Evolutionary conservation across 2,888 invertebrate species (phyloP), one percentile per base, ranked within the genome.

Genomic region (Blastobasis lacticolella): DNA sequence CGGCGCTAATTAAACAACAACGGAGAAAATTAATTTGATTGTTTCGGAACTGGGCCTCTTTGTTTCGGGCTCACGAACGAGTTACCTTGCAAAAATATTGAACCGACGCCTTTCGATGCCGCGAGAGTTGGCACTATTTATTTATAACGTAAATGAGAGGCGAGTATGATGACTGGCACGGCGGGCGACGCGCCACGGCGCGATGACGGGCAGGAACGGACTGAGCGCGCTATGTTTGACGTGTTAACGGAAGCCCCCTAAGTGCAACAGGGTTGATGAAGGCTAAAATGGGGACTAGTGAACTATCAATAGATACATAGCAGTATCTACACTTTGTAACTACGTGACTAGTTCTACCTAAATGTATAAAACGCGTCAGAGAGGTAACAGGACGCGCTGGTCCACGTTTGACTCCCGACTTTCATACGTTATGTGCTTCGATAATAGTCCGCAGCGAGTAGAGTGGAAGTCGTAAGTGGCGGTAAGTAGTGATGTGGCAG

Each of bases 21-120:
- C 85, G 83, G 81, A 78, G 82, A 81, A 85, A 84, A 86, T 86
- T 85, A 84, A 86, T 85, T 85, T 81, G 81, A 86, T 87, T 86
- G 86, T 84, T 84, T 81, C 81, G 79, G 78, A 81, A 79, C 78
- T 78, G 73, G 77, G 79, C 77, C 79, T 81, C 81, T 83, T 82
- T 86, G 81, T 83, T 74, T 69, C 70, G 67, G n/a, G 71, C 71
- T 70, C 73, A 69, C 66, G 71, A 72, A 76, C 72, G 71, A 69
- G 78, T 84, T 85, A 84, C 81, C 81, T 81, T 71, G 67, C 66
- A 77, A 82, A 77, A 80, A 75, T 75, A 71, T 75, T 75, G 69
- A 69, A 70, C 63, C 71, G 71, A 68, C 69, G 67, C 70, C 71
- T 66, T 68, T 73, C 64, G 59, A 60, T 64, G 62, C 58, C 57